Percentiles rank a stretch among this genome's conserved stretches.
Evolutionary conservation across 1,140 invertebrate species (phyloP).

Genomic region (Tribolium madens): DNA sequence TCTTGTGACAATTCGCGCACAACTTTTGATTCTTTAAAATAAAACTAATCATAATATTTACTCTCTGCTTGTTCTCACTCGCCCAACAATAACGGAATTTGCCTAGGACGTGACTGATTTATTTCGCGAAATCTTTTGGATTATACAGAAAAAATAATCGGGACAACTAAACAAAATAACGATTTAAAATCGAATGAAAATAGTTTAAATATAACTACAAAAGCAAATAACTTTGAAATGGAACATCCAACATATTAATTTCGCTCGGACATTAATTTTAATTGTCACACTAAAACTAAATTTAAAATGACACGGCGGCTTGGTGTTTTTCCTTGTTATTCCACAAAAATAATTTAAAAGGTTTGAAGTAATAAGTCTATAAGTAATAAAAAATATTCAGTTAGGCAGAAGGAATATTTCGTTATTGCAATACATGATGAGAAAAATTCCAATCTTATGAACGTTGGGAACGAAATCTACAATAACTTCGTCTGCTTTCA

Average conservation of each 20-base stretch:
- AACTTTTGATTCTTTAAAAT: no score
- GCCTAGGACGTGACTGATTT: neutral
- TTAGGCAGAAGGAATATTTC: neutral
- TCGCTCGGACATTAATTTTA: neutral
- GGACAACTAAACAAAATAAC: constrained; percentile 12
- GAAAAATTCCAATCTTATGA: neutral
- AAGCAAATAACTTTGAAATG: neutral
- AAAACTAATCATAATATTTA: no score
- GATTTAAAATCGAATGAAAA: constrained; percentile 3
- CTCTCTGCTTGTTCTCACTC: no score
- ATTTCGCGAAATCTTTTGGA: neutral
- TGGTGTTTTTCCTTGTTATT: neutral
- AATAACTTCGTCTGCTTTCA: neutral
- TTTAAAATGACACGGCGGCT: neutral
- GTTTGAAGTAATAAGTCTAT: no score
- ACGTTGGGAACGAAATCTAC: neutral
- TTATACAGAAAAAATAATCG: constrained; percentile 2
- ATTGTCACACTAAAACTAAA: neutral
- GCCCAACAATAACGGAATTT: no score
- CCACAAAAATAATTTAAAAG: neutral
- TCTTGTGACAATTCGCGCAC: no score
- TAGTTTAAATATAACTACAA: constrained; percentile 10
- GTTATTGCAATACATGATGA: neutral
- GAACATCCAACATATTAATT: neutral
- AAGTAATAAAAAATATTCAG: no score